phyloP scores from a whole-genome alignment of 1,140 invertebrate species.

The Conopomorpha cramerella region DNA sequence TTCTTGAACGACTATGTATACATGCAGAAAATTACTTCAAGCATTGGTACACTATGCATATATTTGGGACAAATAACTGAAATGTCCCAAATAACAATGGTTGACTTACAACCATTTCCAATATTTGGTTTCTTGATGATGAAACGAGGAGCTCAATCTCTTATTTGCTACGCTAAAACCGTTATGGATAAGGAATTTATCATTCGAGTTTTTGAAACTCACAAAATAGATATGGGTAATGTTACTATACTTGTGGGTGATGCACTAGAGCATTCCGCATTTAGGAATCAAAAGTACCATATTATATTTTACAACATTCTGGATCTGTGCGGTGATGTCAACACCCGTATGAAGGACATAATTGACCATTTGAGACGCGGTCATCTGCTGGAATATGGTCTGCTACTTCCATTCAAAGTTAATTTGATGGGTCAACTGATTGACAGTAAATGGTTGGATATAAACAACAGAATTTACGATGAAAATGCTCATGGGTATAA shows the following conservation, averaged over 20 bases:
- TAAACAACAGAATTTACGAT: constrained; percentile 35
- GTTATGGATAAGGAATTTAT: constrained; percentile 33
- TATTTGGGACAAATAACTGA: constrained; percentile 29
- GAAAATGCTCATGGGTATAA: constrained; percentile 26
- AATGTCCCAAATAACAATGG: constrained; percentile 22
- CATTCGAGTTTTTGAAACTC: constrained; percentile 28
- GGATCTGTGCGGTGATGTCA: constrained; percentile 32
- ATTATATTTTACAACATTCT: constrained; percentile 32
- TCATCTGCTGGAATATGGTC: constrained; percentile 23
- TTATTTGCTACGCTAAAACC: constrained; percentile 37
- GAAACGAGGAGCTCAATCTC: constrained; percentile 29
- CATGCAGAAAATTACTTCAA: constrained; percentile 30
- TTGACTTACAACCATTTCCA: constrained; percentile 54
- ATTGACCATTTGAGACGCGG: constrained; percentile 17
- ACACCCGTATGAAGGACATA: constrained; percentile 20
- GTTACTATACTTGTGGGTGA: constrained; percentile 30
- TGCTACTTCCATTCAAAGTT: constrained; percentile 31
- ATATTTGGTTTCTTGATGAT: constrained; percentile 55
- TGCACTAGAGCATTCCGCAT: constrained; percentile 16
- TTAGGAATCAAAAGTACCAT: constrained; percentile 35
- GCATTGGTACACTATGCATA: constrained; percentile 27
- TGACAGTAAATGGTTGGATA: constrained; percentile 26
- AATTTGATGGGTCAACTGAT: constrained; percentile 29
- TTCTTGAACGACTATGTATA: constrained; percentile 64
- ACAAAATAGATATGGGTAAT: constrained; percentile 28